phyloP scores from a whole-genome alignment of 2,113 vertebrate genomes.

The Hippopotamus amphibius region DNA sequence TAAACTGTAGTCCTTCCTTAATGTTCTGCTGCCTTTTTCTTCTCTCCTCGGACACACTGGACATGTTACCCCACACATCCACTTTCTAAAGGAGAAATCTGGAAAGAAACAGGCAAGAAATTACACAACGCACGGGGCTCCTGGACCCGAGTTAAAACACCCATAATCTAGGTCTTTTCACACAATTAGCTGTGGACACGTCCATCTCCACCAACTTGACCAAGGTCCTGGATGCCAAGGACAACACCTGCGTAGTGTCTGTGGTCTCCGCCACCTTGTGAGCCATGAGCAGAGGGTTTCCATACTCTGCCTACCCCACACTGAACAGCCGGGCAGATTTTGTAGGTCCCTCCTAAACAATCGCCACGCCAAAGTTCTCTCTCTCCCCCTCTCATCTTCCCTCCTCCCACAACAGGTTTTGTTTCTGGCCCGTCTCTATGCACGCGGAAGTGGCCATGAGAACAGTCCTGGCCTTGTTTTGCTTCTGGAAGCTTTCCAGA shows the following conservation, averaged over 20 bases:
- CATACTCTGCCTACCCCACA: not conserved
- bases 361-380: not conserved
- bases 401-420: not conserved
- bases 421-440: not conserved
- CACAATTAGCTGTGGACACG: fast-evolving
- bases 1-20: slow-evolving; percentile 96
- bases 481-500: slow-evolving; percentile 63
- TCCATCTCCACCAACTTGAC: not conserved
- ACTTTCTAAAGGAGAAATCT: slow-evolving; percentile 87
- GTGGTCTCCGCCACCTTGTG: fast-evolving
- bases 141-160: not conserved
- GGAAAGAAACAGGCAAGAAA: slow-evolving; percentile 78
- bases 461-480: slow-evolving; percentile 48
- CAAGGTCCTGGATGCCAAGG: not conserved
- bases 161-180: not conserved
- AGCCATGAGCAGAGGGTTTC: not conserved
- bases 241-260: fast-evolving
- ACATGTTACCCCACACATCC: slow-evolving; percentile 92
- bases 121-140: not conserved
- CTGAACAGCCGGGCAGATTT: not conserved
- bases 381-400: not conserved
- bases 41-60: slow-evolving; percentile 92
- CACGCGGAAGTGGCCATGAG: not conserved
- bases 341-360: not conserved
- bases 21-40: slow-evolving; percentile 95